These are phyloP conservation scores for Himalopsyche japonica DNA, from an alignment of 2,888 invertebrate genomes.

Conservation along the genomic window DNA sequence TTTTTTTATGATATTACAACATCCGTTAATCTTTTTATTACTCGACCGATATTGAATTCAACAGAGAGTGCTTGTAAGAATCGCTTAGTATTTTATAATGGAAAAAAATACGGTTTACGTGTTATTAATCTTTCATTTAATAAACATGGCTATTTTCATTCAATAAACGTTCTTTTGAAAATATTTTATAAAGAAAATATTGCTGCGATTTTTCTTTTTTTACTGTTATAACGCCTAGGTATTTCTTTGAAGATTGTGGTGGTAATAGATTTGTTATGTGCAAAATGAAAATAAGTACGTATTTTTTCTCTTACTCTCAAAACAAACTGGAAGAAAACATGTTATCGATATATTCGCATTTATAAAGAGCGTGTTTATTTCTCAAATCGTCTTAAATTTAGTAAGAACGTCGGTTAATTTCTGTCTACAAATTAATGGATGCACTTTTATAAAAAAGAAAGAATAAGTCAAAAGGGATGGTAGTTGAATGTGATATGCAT, in stretches of 20 bases:
- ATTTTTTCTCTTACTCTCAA: not conserved
- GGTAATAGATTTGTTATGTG: not conserved
- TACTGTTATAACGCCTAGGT: not conserved
- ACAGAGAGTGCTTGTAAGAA: not conserved
- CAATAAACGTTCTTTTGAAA: not conserved
- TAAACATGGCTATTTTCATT: not conserved
- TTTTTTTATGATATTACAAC: no score
- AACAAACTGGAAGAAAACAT: not conserved
- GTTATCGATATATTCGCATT: not conserved
- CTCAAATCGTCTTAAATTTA: not conserved
- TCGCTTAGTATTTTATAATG: not conserved
- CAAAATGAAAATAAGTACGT: not conserved
- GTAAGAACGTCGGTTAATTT: not conserved
- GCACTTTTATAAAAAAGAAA: not conserved
- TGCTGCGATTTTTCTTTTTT: not conserved
- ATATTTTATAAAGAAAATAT: not conserved
- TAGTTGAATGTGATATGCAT: no score
- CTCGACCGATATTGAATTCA: no score
- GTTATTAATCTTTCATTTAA: not conserved
- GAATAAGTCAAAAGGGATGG: no score
- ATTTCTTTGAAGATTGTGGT: not conserved
- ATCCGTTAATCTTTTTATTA: no score
- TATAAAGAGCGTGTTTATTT: not conserved
- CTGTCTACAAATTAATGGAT: not conserved
- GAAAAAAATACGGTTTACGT: not conserved